Base-by-base conservation (phyloP, 1,140 invertebrate genomes). In the Steinernema khuongi region DNA sequence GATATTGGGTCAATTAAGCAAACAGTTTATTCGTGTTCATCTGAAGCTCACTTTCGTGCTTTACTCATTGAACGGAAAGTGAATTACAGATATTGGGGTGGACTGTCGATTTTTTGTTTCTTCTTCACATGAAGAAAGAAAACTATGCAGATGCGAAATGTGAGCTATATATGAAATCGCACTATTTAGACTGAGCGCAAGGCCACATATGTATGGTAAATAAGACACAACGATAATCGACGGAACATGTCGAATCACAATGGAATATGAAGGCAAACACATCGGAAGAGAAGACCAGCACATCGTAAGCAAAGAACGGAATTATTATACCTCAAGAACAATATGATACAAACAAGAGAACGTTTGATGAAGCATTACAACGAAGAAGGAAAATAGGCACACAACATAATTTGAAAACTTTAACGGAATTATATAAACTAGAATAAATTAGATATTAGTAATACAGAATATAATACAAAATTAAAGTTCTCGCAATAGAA, bases 381-480 rank as follows among this genome's bases (percentile, higher is more conserved):
- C 50, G 26, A 60, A 60, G 14, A 11, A 60, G 22, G 36, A n/a
- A n/a, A 41, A 41, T 41, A 41, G 36, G 36, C 7, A 41, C n/a
- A 60, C 7, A 60, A 60, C 26, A 60, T 14, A 60, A 60, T 60
- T 60, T 60, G 26, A 60, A 14, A 26, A 60, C 14, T 60, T 60
- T 22, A 22, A 26, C 11, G 26, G 50, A 14, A 60, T n/a, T n/a
- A n/a, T n/a, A n/a, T n/a, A n/a, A n/a, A n/a, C n/a, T n/a, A n/a
- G n/a, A 14, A 60, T 60, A 60, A 22, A 11, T 41, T 41, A 41
- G 36, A 41, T 41, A 41, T n/a, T 11, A 22, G 22, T n/a, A 11
- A n/a, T 60, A 60, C 50, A 60, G 26, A 22, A 60, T 60, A 60
- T 60, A 14, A 60, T 60, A 60, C 50, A 60, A 60, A 60, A 11